These are phyloP conservation scores for Carterocephalus palaemon DNA, from an alignment of 2,888 invertebrate genomes.

Conservation along the genomic window DNA sequence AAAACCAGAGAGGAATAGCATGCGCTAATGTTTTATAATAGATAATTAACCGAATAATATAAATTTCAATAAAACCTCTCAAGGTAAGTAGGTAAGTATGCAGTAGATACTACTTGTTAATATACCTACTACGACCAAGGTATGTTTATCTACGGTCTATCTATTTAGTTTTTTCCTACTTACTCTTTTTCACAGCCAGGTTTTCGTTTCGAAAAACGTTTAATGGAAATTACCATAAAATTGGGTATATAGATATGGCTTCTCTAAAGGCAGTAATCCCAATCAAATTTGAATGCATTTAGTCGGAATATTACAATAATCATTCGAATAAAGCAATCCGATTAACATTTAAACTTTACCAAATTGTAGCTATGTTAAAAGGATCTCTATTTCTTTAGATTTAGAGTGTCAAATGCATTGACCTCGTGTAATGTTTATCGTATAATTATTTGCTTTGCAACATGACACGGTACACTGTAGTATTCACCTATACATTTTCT, in stretches of 20 bases:
- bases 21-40: too few relatives aligned
- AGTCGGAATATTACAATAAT: constrained; percentile 2
- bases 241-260: background rate
- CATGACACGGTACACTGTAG: constrained; percentile 60
- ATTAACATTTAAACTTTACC: background rate
- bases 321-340: constrained; percentile 5
- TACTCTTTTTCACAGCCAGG: too few relatives aligned
- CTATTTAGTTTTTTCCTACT: too few relatives aligned
- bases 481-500: constrained; percentile 78
- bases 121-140: too few relatives aligned
- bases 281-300: constrained; percentile 11
- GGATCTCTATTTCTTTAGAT: background rate
- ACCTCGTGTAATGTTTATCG: constrained; percentile 24
- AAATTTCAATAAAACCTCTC: too few relatives aligned
- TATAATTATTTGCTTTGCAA: constrained; percentile 53
- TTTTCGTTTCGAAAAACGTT: too few relatives aligned
- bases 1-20: too few relatives aligned
- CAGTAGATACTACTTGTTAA: too few relatives aligned
- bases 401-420: constrained; percentile 34
- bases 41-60: too few relatives aligned
- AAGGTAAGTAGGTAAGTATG: too few relatives aligned
- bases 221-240: too few relatives aligned
- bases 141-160: too few relatives aligned
- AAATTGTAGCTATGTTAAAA: background rate
- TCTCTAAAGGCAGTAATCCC: constrained; percentile 1